Percentiles rank a stretch among this genome's conserved stretches.
Conservation (phyloP, 2,797 vertebrate species). For the Emydoidea blandingii region DNA sequence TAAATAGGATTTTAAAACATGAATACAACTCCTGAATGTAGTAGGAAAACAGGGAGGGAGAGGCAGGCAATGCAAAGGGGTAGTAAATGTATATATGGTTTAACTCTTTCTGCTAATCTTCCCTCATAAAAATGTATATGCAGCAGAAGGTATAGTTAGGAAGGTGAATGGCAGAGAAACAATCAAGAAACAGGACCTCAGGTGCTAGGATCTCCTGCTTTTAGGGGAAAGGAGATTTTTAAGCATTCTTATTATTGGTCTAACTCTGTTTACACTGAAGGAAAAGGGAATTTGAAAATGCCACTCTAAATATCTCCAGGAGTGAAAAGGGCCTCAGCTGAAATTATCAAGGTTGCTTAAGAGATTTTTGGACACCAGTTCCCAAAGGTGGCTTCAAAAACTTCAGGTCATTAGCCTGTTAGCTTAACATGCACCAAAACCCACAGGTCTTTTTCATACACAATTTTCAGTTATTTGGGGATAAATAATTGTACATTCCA, state of each 20-base stretch:
- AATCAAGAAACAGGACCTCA: background rate
- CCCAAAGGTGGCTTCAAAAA: background rate
- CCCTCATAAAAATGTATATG: slow-evolving; percentile 6
- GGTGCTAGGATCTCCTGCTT: background rate
- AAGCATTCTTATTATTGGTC: background rate
- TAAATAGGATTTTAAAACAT: slow-evolving; percentile 30
- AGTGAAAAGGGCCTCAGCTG: background rate
- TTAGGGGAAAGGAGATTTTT: background rate
- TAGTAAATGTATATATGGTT: background rate
- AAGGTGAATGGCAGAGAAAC: background rate
- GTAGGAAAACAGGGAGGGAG: background rate
- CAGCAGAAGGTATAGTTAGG: background rate
- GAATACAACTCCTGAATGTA: background rate
- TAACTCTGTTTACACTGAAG: background rate
- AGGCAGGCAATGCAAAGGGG: background rate
- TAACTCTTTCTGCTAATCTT: slow-evolving; percentile 10
- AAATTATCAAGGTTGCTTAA: background rate
- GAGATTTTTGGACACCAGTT: background rate
- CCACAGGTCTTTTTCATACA: background rate
- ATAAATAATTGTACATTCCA: slow-evolving; percentile 57
- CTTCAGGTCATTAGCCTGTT: background rate
- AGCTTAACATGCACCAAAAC: background rate
- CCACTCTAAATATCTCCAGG: background rate
- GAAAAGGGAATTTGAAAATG: background rate
- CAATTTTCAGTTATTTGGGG: slow-evolving; percentile 60